Percentiles rank a stretch among this genome's conserved stretches.
Conservation (phyloP, 2,113 vertebrate genomes). For the Camelus dromedarius region DNA sequence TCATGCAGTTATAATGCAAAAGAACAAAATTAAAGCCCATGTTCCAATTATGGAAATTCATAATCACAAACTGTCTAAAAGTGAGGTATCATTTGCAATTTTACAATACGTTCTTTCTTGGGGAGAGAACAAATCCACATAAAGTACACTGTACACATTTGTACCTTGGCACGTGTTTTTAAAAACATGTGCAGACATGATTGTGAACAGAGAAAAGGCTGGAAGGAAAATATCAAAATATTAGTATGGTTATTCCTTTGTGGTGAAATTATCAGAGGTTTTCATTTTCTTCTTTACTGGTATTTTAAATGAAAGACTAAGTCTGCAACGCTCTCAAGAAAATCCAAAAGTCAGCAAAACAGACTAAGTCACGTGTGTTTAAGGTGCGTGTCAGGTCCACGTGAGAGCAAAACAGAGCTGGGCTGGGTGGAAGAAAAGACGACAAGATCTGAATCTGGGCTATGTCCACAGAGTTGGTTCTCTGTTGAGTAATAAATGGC, state of each 20-base stretch:
- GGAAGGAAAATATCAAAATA: conserved; percentile 18
- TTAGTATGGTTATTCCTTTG: background rate
- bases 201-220: background rate
- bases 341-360: background rate
- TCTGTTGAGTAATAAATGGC: background rate
- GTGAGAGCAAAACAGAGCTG: conserved; percentile 17
- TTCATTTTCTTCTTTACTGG: conserved; percentile 7
- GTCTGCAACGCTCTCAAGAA: background rate
- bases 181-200: background rate
- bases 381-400: background rate
- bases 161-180: background rate
- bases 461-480: background rate
- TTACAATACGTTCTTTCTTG: background rate
- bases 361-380: background rate
- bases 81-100: background rate
- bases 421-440: background rate
- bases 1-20: background rate
- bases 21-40: conserved; percentile 1
- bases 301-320: conserved; percentile 12
- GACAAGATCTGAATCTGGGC: background rate
- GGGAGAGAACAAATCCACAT: background rate
- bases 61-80: background rate
- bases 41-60: background rate
- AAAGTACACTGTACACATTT: background rate
- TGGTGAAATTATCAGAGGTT: background rate